Conservation (phyloP, 2,113 vertebrate genomes). For the Eolophus roseicapilla region DNA sequence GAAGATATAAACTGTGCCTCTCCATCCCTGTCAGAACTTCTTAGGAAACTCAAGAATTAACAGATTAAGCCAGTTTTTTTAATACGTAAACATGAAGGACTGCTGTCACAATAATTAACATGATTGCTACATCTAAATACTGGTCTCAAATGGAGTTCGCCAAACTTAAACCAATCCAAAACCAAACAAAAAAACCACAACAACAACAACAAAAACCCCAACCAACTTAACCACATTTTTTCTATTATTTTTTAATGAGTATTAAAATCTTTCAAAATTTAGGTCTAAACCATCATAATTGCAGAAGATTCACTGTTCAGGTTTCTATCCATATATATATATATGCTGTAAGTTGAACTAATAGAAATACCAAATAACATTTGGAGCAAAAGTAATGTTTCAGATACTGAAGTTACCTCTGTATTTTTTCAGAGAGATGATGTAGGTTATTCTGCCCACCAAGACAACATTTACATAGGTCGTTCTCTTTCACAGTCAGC, state of each 20-base stretch:
- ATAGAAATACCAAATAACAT: neutral
- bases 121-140: neutral
- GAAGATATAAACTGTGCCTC: neutral
- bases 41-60: neutral
- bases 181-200: neutral
- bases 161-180: neutral
- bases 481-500: neutral
- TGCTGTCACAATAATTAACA: neutral
- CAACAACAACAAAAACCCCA: neutral
- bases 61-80: neutral
- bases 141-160: neutral
- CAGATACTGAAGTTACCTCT: neutral
- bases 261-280: neutral
- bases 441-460: neutral
- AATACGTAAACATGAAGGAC: neutral
- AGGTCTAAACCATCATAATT: neutral
- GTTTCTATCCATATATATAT: neutral
- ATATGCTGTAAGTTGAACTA: neutral
- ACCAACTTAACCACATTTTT: neutral
- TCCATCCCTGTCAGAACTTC: neutral
- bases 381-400: neutral
- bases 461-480: neutral
- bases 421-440: neutral
- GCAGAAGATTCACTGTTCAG: neutral
- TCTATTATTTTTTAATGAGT: neutral